Conservation (phyloP, 2,113 vertebrate genomes). For the Suncus etruscus region DNA sequence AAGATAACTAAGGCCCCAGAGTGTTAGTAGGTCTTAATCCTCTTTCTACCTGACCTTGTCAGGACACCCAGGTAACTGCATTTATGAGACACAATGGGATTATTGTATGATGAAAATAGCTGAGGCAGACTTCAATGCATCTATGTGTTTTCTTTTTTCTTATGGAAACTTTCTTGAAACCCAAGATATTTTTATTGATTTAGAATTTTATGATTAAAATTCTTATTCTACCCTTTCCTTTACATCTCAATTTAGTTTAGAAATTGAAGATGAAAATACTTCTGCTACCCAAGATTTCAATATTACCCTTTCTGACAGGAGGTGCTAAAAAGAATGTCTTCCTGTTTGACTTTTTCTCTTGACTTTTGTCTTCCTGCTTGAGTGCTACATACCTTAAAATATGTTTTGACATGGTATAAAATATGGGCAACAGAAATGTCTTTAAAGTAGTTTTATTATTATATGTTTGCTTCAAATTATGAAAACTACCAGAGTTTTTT, state of each 20-base stretch:
- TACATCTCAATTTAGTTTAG: background rate
- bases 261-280: constrained; percentile 29
- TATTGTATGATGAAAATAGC: background rate
- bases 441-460: background rate
- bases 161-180: background rate
- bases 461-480: background rate
- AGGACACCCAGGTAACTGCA: too few relatives aligned
- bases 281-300: background rate
- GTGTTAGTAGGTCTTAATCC: too few relatives aligned
- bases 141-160: constrained; percentile 35
- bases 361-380: background rate
- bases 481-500: background rate
- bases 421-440: background rate
- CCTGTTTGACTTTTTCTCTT: background rate
- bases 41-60: background rate
- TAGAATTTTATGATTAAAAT: constrained; percentile 42
- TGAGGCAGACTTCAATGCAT: constrained; percentile 34
- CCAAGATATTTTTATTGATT: constrained; percentile 1
- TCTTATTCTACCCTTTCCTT: background rate
- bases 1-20: too few relatives aligned
- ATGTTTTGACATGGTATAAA: background rate
- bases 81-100: background rate
- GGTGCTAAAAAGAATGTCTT: fast-evolving
- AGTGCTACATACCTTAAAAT: background rate
- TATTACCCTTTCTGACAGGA: too few relatives aligned